Conservation (phyloP, 1,140 invertebrate species). For the Vanessa atalanta region DNA sequence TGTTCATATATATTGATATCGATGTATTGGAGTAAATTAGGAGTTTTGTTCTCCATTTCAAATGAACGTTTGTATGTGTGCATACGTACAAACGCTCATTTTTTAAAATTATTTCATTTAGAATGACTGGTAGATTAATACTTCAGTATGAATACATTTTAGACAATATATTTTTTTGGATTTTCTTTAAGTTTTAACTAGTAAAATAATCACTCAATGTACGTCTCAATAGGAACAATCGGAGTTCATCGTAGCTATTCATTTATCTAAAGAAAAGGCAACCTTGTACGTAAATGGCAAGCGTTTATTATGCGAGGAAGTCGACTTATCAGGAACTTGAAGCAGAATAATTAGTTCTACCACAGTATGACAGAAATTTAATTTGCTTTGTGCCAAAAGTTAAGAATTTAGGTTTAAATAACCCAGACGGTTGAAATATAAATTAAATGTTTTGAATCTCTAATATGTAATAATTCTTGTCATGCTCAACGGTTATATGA, state of each 20-base stretch:
- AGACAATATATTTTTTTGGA: not conserved
- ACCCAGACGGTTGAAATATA: too few relatives aligned
- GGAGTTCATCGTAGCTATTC: slow-evolving; percentile 31
- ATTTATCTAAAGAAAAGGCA: slow-evolving; percentile 41
- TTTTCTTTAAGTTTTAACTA: not conserved
- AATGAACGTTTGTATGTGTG: too few relatives aligned
- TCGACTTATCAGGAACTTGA: slow-evolving; percentile 20
- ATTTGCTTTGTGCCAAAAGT: not conserved
- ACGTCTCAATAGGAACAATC: slow-evolving; percentile 10
- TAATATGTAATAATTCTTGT: too few relatives aligned
- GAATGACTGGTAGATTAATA: too few relatives aligned
- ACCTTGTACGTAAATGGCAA: slow-evolving; percentile 43
- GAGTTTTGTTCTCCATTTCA: too few relatives aligned
- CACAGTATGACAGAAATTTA: not conserved
- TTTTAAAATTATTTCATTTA: too few relatives aligned
- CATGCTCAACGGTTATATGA: too few relatives aligned
- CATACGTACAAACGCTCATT: too few relatives aligned
- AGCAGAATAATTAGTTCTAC: slow-evolving; percentile 13
- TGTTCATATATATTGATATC: too few relatives aligned
- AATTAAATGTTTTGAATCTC: too few relatives aligned
- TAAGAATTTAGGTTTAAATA: not conserved
- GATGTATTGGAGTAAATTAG: too few relatives aligned
- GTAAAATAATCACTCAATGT: not conserved
- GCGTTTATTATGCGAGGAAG: slow-evolving; percentile 39
- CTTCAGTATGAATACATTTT: too few relatives aligned